These are phyloP conservation scores for Diarsia brunnea DNA, from an alignment of 2,888 invertebrate species.

Conservation along the genomic window DNA sequence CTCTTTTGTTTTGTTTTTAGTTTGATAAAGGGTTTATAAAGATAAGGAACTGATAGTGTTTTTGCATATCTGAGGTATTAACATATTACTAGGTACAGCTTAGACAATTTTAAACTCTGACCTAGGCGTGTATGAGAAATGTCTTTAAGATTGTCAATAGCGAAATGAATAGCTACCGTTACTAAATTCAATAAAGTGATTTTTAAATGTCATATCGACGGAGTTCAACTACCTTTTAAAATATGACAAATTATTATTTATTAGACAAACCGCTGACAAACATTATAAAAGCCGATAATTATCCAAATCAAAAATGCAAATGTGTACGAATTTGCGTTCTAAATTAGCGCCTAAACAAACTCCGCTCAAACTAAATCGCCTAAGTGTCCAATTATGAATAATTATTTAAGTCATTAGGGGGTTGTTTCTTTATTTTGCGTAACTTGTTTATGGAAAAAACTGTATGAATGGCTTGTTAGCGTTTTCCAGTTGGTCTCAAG, in stretches of 20 bases:
- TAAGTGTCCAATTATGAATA: conserved; percentile 82
- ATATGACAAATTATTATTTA: conserved; percentile 44
- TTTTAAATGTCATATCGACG: background rate
- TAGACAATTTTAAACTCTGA: conserved; percentile 20
- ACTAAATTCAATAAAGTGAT: background rate
- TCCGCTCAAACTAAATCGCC: conserved; percentile 69
- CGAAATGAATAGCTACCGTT: conserved; percentile 25
- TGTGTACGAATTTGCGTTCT: conserved; percentile 60
- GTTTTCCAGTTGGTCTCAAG: conserved; percentile 82
- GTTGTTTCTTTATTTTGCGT: conserved; percentile 78
- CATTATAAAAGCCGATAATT: conserved; percentile 36
- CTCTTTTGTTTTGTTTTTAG: conserved; percentile 41
- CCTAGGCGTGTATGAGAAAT: conserved; percentile 22
- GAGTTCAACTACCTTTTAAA: conserved; percentile 17
- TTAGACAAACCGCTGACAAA: conserved; percentile 32
- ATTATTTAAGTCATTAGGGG: conserved; percentile 81
- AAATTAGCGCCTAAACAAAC: conserved; percentile 72
- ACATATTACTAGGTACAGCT: conserved; percentile 33
- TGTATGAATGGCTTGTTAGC: conserved; percentile 87
- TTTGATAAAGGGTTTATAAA: conserved; percentile 1
- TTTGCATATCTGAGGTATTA: conserved; percentile 44
- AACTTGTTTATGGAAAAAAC: conserved; percentile 83
- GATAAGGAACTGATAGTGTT: conserved; percentile 45
- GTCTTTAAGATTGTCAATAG: background rate
- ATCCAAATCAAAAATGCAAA: conserved; percentile 65